Evolutionary conservation across 1,140 invertebrate species (phyloP).

Genomic region (Zaprionus africanus): DNA sequence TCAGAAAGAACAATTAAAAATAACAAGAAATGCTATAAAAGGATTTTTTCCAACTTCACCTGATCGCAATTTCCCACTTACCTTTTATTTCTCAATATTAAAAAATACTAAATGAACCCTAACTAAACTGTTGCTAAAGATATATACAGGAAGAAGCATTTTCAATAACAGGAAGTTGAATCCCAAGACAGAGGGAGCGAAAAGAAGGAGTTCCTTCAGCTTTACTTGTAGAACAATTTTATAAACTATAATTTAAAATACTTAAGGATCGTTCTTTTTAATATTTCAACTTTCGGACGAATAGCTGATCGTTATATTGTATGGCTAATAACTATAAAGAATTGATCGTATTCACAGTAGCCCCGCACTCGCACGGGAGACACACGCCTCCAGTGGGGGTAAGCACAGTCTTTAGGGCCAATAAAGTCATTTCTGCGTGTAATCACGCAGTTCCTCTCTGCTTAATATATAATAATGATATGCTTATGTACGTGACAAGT

Average conservation of each 20-base stretch:
- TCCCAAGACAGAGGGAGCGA: neutral
- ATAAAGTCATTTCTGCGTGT: slow-evolving; percentile 23
- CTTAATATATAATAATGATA: slow-evolving; percentile 26
- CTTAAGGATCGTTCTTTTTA: slow-evolving; percentile 1
- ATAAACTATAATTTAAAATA: slow-evolving; percentile 3
- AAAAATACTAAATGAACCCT: too few relatives aligned
- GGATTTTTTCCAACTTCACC: neutral
- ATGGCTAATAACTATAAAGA: neutral
- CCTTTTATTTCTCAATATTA: too few relatives aligned
- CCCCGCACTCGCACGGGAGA: neutral
- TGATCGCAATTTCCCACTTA: neutral
- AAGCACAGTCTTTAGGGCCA: slow-evolving; percentile 30
- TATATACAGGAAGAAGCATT: neutral
- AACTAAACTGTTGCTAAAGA: too few relatives aligned
- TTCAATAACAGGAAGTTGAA: neutral
- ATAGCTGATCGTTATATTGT: neutral
- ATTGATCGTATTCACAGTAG: neutral
- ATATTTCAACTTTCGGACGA: neutral
- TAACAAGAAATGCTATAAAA: neutral
- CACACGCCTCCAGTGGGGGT: slow-evolving; percentile 2
- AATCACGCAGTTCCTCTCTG: slow-evolving; percentile 24
- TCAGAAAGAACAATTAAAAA: neutral
- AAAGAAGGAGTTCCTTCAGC: neutral
- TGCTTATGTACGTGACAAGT: slow-evolving; percentile 28
- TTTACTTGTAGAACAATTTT: neutral